A percentile compares a stretch with the other conserved stretches of the same genome.
Conservation (phyloP, 2,113 vertebrate genomes). For the Corvus moneduloides region DNA sequence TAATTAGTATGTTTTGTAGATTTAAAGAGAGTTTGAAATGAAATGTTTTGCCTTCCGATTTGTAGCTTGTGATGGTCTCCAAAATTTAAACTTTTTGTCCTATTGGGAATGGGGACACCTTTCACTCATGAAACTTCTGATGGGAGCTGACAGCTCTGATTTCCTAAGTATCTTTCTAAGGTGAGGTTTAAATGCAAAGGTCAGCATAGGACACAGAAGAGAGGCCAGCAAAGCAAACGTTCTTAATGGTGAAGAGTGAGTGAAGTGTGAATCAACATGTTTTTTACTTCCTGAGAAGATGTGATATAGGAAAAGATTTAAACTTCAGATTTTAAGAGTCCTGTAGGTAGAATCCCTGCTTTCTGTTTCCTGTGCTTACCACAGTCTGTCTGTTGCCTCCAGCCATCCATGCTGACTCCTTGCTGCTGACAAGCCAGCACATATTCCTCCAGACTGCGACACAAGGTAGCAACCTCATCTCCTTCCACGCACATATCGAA, state of each 20-base stretch:
- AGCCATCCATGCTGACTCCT: conserved; percentile 26
- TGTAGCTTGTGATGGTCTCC: not conserved
- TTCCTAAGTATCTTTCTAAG: not conserved
- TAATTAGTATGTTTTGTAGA: not conserved
- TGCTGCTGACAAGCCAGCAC: conserved; percentile 57
- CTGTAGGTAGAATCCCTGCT: not conserved
- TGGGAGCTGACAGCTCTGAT: not conserved
- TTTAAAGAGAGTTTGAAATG: not conserved
- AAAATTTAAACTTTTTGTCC: not conserved
- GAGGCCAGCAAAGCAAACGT: not conserved
- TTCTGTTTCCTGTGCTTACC: not conserved
- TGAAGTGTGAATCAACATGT: not conserved
- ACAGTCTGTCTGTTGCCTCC: conserved; percentile 47
- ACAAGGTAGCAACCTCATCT: conserved; percentile 16
- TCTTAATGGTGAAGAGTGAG: not conserved
- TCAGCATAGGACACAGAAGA: not conserved
- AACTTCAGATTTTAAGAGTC: not conserved
- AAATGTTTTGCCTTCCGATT: not conserved
- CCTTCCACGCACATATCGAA: conserved; percentile 38
- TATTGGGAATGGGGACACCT: not conserved
- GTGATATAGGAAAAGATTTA: not conserved
- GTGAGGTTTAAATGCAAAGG: not conserved
- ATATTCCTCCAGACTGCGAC: conserved; percentile 58
- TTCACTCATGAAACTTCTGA: not conserved
- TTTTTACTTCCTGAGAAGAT: not conserved